Base-by-base conservation (phyloP, 2,797 vertebrate genomes). In the Neomorphus geoffroyi region DNA sequence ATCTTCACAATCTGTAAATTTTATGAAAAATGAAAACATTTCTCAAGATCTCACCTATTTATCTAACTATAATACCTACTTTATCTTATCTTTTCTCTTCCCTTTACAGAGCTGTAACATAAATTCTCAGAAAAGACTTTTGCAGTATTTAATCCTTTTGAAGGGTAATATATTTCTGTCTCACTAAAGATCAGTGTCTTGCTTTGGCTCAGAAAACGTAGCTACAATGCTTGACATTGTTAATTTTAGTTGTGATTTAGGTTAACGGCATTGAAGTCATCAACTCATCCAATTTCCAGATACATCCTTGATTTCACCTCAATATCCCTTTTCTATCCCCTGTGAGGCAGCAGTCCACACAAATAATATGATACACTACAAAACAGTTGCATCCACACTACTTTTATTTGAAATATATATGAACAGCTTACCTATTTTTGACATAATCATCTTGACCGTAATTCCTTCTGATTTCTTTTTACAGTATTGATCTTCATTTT, bases 151-250 rank as follows among this genome's bases (percentile, higher is more conserved):
- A 97, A 96, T 85, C 57, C 92, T 80, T 96, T 88, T 79, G 94
- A 96, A 96, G 61, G 94, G 95, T 61, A 86, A 96, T 96, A 86
- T 92, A 96, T 96, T 96, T 94, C 70, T 92, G 64, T 56, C 72
- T 94, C 92, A 87, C 74, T 85, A 79, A 92, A 95, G 90, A 95
- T 86, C 80, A 84, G 93, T 69, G 18, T 90, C 95, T 93, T 90
- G 61, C 90, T 56, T n/a, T 75, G 53, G 72, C 85, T 65, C 57
- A 78, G 89, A 93, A 96, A 96, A 79, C 43, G 90, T 92, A 96
- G 86, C 93, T 85, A 81, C 86, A 94, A 86, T 64, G 62, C 91
- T 39, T 90, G 94, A 94, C 90, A 88, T 18, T 92, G 78, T 97
- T 86, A 87, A 91, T 95, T 96, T 96, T 84, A 66, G 90, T 57